A percentile compares a stretch with the other conserved stretches of the same genome.
Conservation (phyloP, 2,797 vertebrate genomes). For the Sebastes cheni region DNA sequence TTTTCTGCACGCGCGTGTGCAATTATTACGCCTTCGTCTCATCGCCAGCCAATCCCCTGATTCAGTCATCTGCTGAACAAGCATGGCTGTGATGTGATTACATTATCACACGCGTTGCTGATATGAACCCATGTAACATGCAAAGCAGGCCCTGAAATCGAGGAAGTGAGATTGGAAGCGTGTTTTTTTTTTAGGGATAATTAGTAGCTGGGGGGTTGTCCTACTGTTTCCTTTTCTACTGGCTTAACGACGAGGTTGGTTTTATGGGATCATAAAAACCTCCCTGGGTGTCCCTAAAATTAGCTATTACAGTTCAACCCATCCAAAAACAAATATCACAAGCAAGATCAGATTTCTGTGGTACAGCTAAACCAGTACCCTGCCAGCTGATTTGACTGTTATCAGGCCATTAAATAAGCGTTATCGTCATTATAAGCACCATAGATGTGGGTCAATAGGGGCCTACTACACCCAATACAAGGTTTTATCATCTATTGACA, state of each 20-base stretch:
- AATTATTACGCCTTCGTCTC: conserved; percentile 43
- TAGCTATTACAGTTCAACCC: conserved; percentile 17
- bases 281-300: conserved; percentile 33
- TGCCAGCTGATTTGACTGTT: too few relatives aligned
- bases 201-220: conserved; percentile 13
- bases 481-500: too few relatives aligned
- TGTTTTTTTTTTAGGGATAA: neutral
- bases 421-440: too few relatives aligned
- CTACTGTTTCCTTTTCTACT: conserved; percentile 7
- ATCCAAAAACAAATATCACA: conserved; percentile 27
- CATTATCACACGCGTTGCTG: conserved; percentile 59
- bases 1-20: conserved; percentile 23
- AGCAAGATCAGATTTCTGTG: conserved; percentile 13
- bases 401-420: too few relatives aligned
- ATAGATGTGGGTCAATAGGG: too few relatives aligned
- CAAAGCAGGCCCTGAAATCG: conserved; percentile 26
- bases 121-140: conserved; percentile 33
- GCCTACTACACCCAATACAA: too few relatives aligned
- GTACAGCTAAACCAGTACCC: neutral
- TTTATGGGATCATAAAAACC: conserved; percentile 34
- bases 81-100: conserved; percentile 65
- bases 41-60: conserved; percentile 59
- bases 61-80: conserved; percentile 49
- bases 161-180: neutral
- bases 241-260: conserved; percentile 39